phyloP scores from a whole-genome alignment of 2,888 invertebrate genomes.

The Drosophila koepferae region DNA sequence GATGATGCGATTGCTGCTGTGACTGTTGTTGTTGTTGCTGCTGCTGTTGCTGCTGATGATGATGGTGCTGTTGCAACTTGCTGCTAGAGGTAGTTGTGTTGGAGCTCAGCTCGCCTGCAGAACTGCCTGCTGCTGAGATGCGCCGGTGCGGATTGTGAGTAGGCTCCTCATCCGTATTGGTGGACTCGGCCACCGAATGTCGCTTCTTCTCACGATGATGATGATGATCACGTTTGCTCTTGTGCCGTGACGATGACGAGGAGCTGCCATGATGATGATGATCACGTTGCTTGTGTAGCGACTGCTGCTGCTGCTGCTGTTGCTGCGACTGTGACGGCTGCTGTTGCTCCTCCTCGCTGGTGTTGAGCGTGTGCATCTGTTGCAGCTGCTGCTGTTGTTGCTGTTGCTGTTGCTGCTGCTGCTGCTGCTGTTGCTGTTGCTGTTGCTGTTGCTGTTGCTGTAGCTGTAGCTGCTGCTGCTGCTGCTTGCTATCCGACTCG shows the following conservation, averaged over 20 bases:
- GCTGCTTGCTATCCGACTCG: slow-evolving; percentile 38
- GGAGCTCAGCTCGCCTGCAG: slow-evolving; percentile 70
- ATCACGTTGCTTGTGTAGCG: slow-evolving; percentile 55
- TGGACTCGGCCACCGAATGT: slow-evolving; percentile 75
- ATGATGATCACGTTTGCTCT: slow-evolving; percentile 81
- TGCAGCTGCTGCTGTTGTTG: slow-evolving; percentile 25
- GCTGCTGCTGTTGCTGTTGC: background rate
- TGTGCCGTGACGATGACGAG: slow-evolving; percentile 80
- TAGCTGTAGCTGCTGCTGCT: slow-evolving; percentile 5
- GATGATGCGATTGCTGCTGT: slow-evolving; percentile 44
- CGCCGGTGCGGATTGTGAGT: slow-evolving; percentile 70
- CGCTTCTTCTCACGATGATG: slow-evolving; percentile 84
- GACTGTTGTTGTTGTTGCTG: slow-evolving; percentile 27
- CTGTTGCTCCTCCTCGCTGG: slow-evolving; percentile 71
- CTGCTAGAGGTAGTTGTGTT: slow-evolving; percentile 52
- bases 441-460: slow-evolving; percentile 8
- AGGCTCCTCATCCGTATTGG: slow-evolving; percentile 78
- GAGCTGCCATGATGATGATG: slow-evolving; percentile 67
- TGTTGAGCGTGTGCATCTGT: slow-evolving; percentile 50
- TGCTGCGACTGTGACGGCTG: slow-evolving; percentile 18
- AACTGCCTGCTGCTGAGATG: slow-evolving; percentile 69
- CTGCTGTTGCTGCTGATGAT: slow-evolving; percentile 29
- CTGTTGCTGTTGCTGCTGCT: background rate
- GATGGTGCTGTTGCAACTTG: slow-evolving; percentile 51
- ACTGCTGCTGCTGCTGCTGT: slow-evolving; percentile 14